Percentiles rank a stretch among this genome's conserved stretches.
Conservation (phyloP, 2,888 invertebrate genomes). For the Ctena decussata region DNA sequence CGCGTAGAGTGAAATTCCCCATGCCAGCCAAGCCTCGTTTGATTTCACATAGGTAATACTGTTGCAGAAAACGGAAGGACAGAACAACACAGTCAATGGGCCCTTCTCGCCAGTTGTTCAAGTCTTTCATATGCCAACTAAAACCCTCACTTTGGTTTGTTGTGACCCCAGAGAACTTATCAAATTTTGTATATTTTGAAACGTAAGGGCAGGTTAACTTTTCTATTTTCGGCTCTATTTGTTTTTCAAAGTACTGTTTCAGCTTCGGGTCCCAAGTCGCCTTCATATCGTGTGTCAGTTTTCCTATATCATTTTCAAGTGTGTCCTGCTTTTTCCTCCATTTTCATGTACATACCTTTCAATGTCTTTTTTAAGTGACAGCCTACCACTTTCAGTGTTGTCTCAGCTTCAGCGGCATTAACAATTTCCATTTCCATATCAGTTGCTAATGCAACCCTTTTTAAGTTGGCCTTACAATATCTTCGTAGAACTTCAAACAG, state of each 20-base stretch:
- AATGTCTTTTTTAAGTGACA: neutral
- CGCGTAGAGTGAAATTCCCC: neutral
- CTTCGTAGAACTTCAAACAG: slow-evolving; percentile 3
- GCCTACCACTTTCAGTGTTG: neutral
- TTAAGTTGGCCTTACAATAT: slow-evolving; percentile 11
- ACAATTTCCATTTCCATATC: slow-evolving; percentile 15
- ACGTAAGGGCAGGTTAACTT: neutral
- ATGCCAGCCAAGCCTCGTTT: neutral
- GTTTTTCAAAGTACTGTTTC: neutral
- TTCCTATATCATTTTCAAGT: neutral
- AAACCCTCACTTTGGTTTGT: neutral
- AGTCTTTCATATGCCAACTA: slow-evolving; percentile 13
- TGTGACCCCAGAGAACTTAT: slow-evolving; percentile 2
- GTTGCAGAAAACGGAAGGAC: neutral
- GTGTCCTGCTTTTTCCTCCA: neutral
- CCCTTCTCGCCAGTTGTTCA: slow-evolving; percentile 12
- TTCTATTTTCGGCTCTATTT: neutral
- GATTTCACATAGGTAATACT: slow-evolving; percentile 7
- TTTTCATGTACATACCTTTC: neutral
- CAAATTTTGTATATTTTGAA: neutral
- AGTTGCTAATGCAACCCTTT: slow-evolving; percentile 7
- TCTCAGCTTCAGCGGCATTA: slow-evolving; percentile 2
- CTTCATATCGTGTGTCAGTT: neutral
- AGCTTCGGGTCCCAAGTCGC: neutral
- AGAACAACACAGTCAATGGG: neutral